phyloP scores from a whole-genome alignment of 2,113 vertebrate species.

The Platysternon megacephalum region DNA sequence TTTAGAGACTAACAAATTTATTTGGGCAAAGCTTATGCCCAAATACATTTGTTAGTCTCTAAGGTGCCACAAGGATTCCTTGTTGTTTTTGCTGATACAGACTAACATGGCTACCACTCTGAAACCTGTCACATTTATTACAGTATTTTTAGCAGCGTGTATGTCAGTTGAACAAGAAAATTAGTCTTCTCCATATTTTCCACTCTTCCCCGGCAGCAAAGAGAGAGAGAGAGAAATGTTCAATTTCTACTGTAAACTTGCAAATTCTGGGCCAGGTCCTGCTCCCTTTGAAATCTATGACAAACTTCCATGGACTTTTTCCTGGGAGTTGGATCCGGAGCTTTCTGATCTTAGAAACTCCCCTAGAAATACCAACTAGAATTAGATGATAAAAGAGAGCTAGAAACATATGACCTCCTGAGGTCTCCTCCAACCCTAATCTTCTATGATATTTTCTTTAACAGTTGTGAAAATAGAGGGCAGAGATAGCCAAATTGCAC shows the following conservation, averaged over 20 bases:
- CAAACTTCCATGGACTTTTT: not conserved
- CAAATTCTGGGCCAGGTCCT: not conserved
- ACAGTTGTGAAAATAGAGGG: not conserved
- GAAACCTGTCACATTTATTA: not conserved
- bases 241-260: rapidly evolving
- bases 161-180: not conserved
- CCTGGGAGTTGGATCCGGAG: not conserved
- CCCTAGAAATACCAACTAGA: slow-evolving; percentile 4
- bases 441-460: not conserved
- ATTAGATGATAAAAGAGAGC: not conserved
- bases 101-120: no score
- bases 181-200: not conserved
- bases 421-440: no score
- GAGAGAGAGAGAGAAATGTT: not conserved
- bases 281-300: not conserved
- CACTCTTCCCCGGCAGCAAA: not conserved
- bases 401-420: not conserved
- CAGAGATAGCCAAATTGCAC: not conserved
- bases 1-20: no score
- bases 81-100: no score
- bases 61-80: no score
- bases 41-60: no score
- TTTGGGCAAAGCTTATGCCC: no score
- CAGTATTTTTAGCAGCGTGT: not conserved
- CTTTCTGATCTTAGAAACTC: not conserved